phyloP scores from a whole-genome alignment of 2,113 vertebrate species.

The Nestor notabilis region DNA sequence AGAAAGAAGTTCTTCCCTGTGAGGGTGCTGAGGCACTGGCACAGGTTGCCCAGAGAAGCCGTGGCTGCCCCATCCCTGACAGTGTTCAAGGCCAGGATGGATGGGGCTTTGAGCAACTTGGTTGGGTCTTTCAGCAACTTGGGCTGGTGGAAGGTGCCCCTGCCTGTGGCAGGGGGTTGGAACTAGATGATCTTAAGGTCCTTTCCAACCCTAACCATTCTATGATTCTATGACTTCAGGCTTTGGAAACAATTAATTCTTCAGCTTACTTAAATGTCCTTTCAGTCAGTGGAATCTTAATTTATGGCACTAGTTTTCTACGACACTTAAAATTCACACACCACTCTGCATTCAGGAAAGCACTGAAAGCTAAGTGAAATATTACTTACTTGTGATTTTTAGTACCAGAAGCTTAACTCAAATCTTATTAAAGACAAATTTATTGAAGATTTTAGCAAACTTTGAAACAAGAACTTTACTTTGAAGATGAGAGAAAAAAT shows the following conservation, averaged over 20 bases:
- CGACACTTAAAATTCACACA: background rate
- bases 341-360: background rate
- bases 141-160: background rate
- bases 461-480: background rate
- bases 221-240: background rate
- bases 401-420: background rate
- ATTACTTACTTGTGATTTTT: background rate
- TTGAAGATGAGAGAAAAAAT: background rate
- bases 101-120: background rate
- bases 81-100: background rate
- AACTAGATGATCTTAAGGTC: background rate
- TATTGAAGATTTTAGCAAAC: background rate
- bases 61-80: background rate
- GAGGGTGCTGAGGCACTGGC: background rate
- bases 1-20: background rate
- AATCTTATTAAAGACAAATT: background rate
- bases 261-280: slow-evolving; percentile 16
- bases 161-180: background rate
- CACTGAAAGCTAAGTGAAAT: background rate
- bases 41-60: background rate
- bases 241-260: background rate
- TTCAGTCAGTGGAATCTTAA: slow-evolving; percentile 17
- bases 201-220: background rate
- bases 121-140: background rate
- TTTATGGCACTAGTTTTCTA: background rate